Percentiles rank a stretch among this genome's conserved stretches.
Evolutionary conservation across 2,113 vertebrate species (phyloP).

Genomic region (Aix galericulata): DNA sequence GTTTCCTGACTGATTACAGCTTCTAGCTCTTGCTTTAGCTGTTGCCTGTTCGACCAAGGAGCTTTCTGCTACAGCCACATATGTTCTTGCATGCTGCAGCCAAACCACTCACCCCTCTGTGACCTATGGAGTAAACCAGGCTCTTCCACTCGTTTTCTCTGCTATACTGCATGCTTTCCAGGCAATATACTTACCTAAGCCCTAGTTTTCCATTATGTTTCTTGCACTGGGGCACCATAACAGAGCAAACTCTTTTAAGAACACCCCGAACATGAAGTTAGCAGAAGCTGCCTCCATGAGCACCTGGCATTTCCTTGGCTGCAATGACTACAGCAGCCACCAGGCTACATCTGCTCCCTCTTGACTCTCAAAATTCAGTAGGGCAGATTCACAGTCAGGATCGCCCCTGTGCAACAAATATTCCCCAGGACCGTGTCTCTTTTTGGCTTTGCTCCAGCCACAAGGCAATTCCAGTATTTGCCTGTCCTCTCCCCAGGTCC

Average conservation of each 20-base stretch:
- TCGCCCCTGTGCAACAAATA: background rate
- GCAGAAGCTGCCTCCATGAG: background rate
- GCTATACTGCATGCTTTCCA: background rate
- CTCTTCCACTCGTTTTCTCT: background rate
- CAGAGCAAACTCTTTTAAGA: background rate
- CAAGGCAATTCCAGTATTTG: rapidly evolving
- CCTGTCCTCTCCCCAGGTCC: background rate
- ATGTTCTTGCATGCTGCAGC: background rate
- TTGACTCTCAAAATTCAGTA: background rate
- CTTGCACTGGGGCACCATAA: background rate
- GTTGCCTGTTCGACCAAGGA: background rate
- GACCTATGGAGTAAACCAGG: background rate
- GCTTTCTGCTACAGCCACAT: background rate
- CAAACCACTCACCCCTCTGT: background rate
- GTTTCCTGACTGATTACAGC: background rate
- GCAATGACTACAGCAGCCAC: background rate
- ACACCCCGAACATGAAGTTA: background rate
- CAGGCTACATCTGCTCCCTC: background rate
- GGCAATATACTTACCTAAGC: background rate
- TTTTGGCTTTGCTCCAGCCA: background rate
- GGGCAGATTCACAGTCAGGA: background rate
- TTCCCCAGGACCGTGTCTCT: background rate
- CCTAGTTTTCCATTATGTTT: background rate
- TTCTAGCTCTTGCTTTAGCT: background rate
- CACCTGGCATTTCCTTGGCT: background rate